Base-by-base conservation (phyloP, 1,140 invertebrate genomes). In the Macrobrachium nipponense region DNA sequence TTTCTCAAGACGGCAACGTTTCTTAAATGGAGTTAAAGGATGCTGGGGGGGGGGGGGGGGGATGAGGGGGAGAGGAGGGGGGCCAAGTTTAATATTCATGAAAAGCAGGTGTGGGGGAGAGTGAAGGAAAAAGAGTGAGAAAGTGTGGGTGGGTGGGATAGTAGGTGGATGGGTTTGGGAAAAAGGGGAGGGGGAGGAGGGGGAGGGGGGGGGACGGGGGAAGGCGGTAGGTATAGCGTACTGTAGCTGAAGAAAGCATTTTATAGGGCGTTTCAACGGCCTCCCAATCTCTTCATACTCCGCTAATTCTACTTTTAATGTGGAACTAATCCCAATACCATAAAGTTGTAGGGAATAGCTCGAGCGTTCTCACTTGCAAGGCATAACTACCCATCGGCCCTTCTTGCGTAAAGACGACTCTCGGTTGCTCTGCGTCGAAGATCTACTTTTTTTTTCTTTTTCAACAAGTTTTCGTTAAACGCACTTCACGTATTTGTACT, bases 331-430 rank as follows among this genome's bases (percentile, higher is more conserved):
- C 68, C 68, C 68, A 17, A 17, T 36, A 36, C 44, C 68, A 27
- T 72, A 72, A 72, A 72, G 68, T 72, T 72, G 68, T 72, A 72
- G 68, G 44, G 68, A 72, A 72, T 72, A 72, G 68, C 68, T 72
- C 20, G 44, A 6, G 20, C 68, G 27, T 36, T 36, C 20, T 17
- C 23, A 7, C 17, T 23, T 17, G 20, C 11, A 15, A 6, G 68
- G 64, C 68, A 72, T 27, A 72, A 72, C 44, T 27, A 72, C 23
- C 68, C 23, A 5, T 72, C 15, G 6, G 44, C 20, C 10, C 68
- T 15, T 10, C 23, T 20, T 12, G 12, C 68, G n/a, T 72, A 10
- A 72, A 7, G 20, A 7, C 23, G 27, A 72, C 36, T 20, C 36
- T 72, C 14, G 68, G 17, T 27, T 36, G 5, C 44, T 11, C 68